These are phyloP conservation scores for Hypocryptadius cinnamomeus DNA, from an alignment of 2,113 vertebrate genomes.

Conservation along the genomic window DNA sequence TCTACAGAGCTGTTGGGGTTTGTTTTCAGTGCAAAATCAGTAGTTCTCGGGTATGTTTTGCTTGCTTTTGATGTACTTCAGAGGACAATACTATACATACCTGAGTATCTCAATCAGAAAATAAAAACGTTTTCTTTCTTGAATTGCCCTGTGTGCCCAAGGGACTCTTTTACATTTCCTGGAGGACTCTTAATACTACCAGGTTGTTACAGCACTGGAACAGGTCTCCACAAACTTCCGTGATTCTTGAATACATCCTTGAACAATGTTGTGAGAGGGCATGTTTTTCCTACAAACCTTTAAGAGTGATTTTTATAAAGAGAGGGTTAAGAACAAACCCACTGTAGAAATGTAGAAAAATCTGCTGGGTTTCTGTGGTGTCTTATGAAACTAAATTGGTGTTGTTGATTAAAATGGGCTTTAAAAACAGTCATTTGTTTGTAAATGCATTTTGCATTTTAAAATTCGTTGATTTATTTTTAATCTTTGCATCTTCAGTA, in stretches of 20 bases:
- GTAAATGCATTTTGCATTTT: not conserved
- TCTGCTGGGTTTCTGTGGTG: not conserved
- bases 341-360: not conserved
- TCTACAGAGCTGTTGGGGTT: not conserved
- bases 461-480: not conserved
- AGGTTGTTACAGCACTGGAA: conserved; percentile 20
- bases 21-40: not conserved
- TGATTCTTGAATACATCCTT: not conserved
- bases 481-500: not conserved
- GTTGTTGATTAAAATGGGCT: not conserved
- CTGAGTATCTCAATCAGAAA: not conserved
- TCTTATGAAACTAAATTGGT: not conserved
- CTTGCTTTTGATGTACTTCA: not conserved
- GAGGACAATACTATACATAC: not conserved
- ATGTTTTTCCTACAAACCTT: not conserved
- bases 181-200: not conserved
- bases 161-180: not conserved
- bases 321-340: not conserved
- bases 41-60: not conserved
- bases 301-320: not conserved
- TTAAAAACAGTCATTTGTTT: not conserved
- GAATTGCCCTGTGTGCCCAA: not conserved
- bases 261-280: not conserved
- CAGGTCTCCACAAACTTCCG: not conserved
- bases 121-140: not conserved